A percentile compares a stretch with the other conserved stretches of the same genome.
phyloP scores from a whole-genome alignment of 2,113 vertebrate genomes.

The Anhinga rufa region DNA sequence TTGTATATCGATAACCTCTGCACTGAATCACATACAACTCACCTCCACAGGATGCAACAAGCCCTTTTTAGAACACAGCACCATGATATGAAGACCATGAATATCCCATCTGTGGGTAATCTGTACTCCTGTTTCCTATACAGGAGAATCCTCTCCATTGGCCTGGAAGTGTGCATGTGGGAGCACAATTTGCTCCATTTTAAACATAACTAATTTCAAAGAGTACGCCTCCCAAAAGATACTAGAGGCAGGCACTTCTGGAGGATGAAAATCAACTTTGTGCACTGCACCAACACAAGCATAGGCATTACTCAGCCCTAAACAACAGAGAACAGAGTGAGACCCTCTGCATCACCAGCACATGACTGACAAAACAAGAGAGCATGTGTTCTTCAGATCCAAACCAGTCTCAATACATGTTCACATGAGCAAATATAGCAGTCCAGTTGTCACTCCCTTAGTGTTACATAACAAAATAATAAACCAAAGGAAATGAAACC shows the following conservation, averaged over 20 bases:
- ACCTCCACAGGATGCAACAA: background rate
- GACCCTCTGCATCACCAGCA: background rate
- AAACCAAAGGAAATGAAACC: slow-evolving; percentile 63
- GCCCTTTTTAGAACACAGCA: background rate
- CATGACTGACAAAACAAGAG: background rate
- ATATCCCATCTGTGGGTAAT: background rate
- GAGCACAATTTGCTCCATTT: background rate
- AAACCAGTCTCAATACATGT: slow-evolving; percentile 1
- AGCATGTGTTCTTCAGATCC: background rate
- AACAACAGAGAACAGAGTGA: background rate
- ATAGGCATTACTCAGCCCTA: background rate
- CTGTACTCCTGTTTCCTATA: background rate
- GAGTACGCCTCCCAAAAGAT: background rate
- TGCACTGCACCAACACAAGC: background rate
- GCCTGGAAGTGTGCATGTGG: background rate
- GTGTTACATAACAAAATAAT: background rate
- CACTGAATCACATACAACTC: background rate
- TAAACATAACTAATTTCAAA: background rate
- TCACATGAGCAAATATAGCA: background rate
- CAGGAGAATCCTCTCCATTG: background rate
- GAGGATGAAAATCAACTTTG: background rate
- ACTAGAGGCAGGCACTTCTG: background rate
- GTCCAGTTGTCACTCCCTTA: background rate
- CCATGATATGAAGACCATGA: background rate
- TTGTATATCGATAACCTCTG: background rate